phyloP scores from a whole-genome alignment of 2,888 invertebrate genomes.

The Fragum whitleyi region DNA sequence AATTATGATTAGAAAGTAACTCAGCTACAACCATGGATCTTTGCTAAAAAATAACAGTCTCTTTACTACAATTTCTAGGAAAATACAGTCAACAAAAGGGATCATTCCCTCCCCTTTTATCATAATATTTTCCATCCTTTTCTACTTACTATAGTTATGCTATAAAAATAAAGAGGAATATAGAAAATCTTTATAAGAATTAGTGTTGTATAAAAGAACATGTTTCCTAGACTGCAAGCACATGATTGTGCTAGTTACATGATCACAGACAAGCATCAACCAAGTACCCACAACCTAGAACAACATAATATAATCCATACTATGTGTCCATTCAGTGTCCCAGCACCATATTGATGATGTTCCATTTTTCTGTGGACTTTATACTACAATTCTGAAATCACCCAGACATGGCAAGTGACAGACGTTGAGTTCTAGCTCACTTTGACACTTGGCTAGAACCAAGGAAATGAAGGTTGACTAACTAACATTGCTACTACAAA shows the following conservation, averaged over 20 bases:
- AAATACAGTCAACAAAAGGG: no score
- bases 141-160: no score
- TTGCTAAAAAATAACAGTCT: no score
- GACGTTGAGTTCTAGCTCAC: constrained; percentile 43
- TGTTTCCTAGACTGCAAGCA: constrained; percentile 43
- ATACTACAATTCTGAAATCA: background rate
- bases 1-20: no score
- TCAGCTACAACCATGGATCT: no score
- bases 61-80: no score
- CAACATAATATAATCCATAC: background rate
- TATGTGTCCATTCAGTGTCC: no score
- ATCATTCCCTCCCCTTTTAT: no score
- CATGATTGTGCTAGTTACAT: constrained; percentile 59
- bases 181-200: no score
- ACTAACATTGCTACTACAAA: constrained; percentile 31
- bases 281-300: constrained; percentile 41
- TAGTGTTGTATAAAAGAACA: no score
- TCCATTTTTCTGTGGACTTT: background rate
- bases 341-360: background rate
- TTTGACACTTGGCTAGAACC: constrained; percentile 4
- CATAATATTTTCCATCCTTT: no score
- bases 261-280: constrained; percentile 42
- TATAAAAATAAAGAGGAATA: no score
- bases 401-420: constrained; percentile 46
- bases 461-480: constrained; percentile 23